phyloP scores from a whole-genome alignment of 2,113 vertebrate species.

The Nannospalax galili region DNA sequence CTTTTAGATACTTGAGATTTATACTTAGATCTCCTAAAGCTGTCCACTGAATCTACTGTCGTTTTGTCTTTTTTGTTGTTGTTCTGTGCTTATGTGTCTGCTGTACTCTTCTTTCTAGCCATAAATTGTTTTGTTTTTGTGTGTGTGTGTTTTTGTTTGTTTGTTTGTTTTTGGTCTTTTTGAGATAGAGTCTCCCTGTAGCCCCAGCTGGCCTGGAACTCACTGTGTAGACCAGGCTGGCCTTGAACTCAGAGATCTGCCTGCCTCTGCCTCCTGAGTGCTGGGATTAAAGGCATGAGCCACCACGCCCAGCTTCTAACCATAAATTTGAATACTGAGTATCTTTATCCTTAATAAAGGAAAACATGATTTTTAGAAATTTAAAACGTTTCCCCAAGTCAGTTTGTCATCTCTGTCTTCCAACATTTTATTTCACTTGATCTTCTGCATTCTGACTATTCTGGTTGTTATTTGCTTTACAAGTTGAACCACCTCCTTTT shows the following conservation, averaged over 20 bases:
- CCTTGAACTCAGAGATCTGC: too few relatives aligned
- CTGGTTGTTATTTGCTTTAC: background rate
- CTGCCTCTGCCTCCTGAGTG: too few relatives aligned
- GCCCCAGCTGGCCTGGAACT: too few relatives aligned
- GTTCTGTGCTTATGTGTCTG: background rate
- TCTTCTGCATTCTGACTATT: background rate
- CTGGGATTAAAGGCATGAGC: too few relatives aligned
- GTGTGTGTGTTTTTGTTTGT: background rate
- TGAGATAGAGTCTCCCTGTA: too few relatives aligned
- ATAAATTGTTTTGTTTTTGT: too few relatives aligned
- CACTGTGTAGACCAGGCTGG: too few relatives aligned
- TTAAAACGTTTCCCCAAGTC: background rate
- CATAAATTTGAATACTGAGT: background rate
- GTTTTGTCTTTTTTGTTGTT: background rate
- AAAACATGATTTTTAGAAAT: constrained; percentile 14
- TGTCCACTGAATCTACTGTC: background rate
- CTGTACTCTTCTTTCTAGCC: background rate
- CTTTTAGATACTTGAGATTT: background rate
- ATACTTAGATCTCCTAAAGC: background rate
- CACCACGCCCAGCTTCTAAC: too few relatives aligned
- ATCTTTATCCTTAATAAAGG: background rate
- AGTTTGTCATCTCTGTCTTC: background rate
- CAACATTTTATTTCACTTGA: background rate
- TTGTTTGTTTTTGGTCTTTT: too few relatives aligned
- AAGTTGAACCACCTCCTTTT: background rate